Evolutionary conservation across 2,888 invertebrate genomes (phyloP).

Genomic region (Stenotaenia linearis): DNA sequence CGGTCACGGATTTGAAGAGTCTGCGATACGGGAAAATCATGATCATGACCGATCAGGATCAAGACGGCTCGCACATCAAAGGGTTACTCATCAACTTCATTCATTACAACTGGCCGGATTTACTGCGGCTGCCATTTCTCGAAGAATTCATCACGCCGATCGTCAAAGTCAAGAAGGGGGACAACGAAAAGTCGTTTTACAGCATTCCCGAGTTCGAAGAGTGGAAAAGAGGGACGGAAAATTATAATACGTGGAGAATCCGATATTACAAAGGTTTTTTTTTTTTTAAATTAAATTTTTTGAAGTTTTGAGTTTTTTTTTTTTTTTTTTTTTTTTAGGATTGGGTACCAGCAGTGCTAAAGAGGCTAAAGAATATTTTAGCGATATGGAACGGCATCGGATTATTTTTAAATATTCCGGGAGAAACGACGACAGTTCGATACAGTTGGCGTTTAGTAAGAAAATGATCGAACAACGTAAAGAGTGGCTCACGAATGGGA

Average conservation of each 20-base stretch:
- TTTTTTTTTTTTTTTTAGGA: slow-evolving; percentile 52
- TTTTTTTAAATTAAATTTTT: slow-evolving; percentile 40
- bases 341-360: slow-evolving; percentile 98
- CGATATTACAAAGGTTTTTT: slow-evolving; percentile 96
- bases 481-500: slow-evolving; percentile 93
- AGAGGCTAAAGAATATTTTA: slow-evolving; percentile 98
- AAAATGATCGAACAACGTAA: slow-evolving; percentile 93
- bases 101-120: slow-evolving; percentile 87
- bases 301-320: neutral
- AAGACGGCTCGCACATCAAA: slow-evolving; percentile 98
- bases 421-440: slow-evolving; percentile 82
- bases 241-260: slow-evolving; percentile 83
- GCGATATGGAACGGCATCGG: slow-evolving; percentile 88
- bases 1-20: slow-evolving; percentile 76
- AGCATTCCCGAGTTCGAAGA: slow-evolving; percentile 97
- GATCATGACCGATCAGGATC: slow-evolving; percentile 99
- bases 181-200: slow-evolving; percentile 79
- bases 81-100: slow-evolving; percentile 97
- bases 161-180: slow-evolving; percentile 81
- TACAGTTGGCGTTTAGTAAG: slow-evolving; percentile 90
- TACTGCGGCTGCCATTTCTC: slow-evolving; percentile 81
- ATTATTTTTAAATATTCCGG: slow-evolving; percentile 84
- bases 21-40: slow-evolving; percentile 92
- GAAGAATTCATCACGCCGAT: slow-evolving; percentile 99
- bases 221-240: slow-evolving; percentile 85